Evolutionary conservation across 2,797 vertebrate species (phyloP), one percentile per base, ranked within the genome.

Genomic region (Tragelaphus oryx): DNA sequence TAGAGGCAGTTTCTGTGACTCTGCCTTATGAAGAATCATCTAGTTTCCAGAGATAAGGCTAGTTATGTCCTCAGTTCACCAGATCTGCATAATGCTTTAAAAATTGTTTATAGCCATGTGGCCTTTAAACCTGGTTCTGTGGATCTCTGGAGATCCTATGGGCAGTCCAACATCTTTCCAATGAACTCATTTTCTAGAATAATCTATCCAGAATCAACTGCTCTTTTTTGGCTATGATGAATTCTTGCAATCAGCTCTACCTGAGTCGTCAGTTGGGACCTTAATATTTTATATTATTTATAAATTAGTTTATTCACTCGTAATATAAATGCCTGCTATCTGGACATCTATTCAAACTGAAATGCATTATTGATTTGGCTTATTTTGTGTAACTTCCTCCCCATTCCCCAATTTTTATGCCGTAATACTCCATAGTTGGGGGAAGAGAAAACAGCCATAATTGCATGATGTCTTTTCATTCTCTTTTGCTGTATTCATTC

Each of bases 351-450:
- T 91, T 65, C 41, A 89, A 91, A 75, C 13, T 50, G 24, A 91
- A 87, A 75, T 41, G 5, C 2, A 33, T 65, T 87, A 74, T 68
- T 75, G n/a, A 87, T 85, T 94, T 89, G 92, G 30, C 6, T 89
- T 95, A n/a, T 16, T 93, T 81, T 93, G 68, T 60, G 30, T 55
- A 13, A 93, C 13, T 94, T 94, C 46, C 4, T 59, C 60, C 65
- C 4, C 48, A 79, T 85, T 95, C 78, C 92, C 17, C n/a, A 71
- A 8, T 85, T 79, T 88, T 92, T 62, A 89, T 87, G 87, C 71
- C 14, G 3, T 55, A 74, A 48, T 33, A 60, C 8, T 86, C 75
- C 20, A 65, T 28, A 75, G 26, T 78, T 93, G 18, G 24, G 5
- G 6, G 17, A 12, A 65, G 76, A 79, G 33, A 30, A 96, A 93